A percentile compares a stretch with the other conserved stretches of the same genome.
Evolutionary conservation across 1,140 invertebrate species (phyloP).

Genomic region (Eubasilissa regina): DNA sequence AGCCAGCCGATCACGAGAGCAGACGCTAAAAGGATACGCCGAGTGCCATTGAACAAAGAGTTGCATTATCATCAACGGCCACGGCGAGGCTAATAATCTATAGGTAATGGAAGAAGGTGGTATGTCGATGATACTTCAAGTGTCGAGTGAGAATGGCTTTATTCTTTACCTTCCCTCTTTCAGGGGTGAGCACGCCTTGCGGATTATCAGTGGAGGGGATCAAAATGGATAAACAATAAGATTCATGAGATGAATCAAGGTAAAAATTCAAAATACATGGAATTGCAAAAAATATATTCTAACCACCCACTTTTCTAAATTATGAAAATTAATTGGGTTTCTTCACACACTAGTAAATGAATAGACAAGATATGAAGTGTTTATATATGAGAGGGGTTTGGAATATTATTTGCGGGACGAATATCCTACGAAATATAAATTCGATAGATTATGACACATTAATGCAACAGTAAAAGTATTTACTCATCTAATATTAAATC

Average conservation of each 20-base stretch:
- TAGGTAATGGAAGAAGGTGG: slow-evolving; percentile 30
- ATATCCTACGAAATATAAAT: no score
- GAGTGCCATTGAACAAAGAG: slow-evolving; percentile 38
- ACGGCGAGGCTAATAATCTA: slow-evolving; percentile 21
- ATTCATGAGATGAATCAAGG: neutral
- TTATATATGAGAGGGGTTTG: no score
- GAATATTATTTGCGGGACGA: no score
- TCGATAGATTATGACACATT: no score
- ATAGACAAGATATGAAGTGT: no score
- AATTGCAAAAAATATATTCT: no score
- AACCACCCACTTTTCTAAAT: no score
- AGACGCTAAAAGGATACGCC: slow-evolving; percentile 34
- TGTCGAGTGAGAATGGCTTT: neutral
- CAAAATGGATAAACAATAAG: slow-evolving; percentile 5
- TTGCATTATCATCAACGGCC: slow-evolving; percentile 30
- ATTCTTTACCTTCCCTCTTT: neutral
- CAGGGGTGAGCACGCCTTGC: neutral
- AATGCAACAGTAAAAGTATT: no score
- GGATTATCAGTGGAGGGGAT: slow-evolving; percentile 1
- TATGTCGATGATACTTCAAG: slow-evolving; percentile 7
- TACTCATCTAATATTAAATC: no score
- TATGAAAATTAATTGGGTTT: no score
- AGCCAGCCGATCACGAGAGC: slow-evolving; percentile 28
- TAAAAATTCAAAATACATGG: no score
- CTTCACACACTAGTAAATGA: no score